Evolutionary conservation across 2,888 invertebrate genomes (phyloP).

Genomic region (Cephus rjabovi): DNA sequence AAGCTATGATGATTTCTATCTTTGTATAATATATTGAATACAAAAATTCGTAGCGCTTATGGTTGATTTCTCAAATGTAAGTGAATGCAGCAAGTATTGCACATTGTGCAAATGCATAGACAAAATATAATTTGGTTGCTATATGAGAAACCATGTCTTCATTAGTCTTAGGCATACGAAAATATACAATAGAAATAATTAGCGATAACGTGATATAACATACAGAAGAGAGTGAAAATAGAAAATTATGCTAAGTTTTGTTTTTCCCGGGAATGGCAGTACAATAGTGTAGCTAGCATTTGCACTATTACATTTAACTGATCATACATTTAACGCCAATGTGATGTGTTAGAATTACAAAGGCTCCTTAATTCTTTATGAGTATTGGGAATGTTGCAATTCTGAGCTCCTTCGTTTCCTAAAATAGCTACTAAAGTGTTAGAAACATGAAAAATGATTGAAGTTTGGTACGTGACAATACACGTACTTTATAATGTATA

Average conservation of each 20-base stretch:
- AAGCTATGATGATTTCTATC: not conserved
- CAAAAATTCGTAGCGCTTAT: not conserved
- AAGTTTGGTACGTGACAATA: not conserved
- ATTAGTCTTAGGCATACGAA: not conserved
- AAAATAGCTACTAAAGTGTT: not conserved
- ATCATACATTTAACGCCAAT: not conserved
- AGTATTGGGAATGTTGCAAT: not conserved
- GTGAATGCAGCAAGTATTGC: not conserved
- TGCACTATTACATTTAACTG: not conserved
- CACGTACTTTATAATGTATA: not conserved
- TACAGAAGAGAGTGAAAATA: not conserved
- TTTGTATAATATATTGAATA: not conserved
- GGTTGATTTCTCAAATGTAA: not conserved
- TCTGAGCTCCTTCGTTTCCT: not conserved
- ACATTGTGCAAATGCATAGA: not conserved
- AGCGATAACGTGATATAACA: not conserved
- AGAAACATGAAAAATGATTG: not conserved
- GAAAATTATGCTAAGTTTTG: not conserved
- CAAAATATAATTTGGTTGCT: not conserved
- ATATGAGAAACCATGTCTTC: not conserved
- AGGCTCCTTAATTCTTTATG: not conserved
- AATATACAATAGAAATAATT: not conserved
- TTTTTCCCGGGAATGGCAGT: not conserved
- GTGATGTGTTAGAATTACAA: not conserved
- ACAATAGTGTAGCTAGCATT: not conserved